phyloP scores from a whole-genome alignment of 2,888 invertebrate genomes.

The Itoplectis maculator region DNA sequence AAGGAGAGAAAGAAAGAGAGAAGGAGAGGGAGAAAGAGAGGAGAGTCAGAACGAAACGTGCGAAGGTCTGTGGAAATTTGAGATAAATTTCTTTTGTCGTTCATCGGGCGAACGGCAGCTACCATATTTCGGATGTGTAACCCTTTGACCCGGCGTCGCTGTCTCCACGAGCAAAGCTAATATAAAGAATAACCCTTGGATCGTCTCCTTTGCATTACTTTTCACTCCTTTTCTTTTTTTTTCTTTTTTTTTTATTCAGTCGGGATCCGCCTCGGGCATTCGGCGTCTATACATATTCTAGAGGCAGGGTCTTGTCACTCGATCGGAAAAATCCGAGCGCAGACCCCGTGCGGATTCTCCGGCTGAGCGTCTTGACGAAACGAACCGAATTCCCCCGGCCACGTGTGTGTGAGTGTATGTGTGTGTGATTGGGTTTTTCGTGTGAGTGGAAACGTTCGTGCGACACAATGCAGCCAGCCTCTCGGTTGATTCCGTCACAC shows the following conservation, averaged over 20 bases:
- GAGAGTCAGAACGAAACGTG: slow-evolving; percentile 13
- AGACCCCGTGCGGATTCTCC: slow-evolving; percentile 42
- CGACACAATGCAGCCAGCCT: slow-evolving; percentile 8
- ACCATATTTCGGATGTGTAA: slow-evolving; percentile 68
- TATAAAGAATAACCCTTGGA: slow-evolving; percentile 22
- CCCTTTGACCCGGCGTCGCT: slow-evolving; percentile 63
- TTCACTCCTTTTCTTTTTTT: no score
- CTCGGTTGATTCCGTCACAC: background rate
- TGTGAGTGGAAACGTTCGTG: slow-evolving; percentile 29
- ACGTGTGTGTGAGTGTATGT: slow-evolving; percentile 7
- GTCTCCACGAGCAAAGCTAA: slow-evolving; percentile 32
- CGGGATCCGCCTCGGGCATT: slow-evolving; percentile 51
- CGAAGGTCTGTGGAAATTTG: slow-evolving; percentile 69
- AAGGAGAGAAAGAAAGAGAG: background rate
- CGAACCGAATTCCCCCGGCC: slow-evolving; percentile 22
- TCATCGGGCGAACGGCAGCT: no score
- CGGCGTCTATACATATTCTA: slow-evolving; percentile 36
- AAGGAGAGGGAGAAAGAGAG: slow-evolving; percentile 19
- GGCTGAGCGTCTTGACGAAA: slow-evolving; percentile 19
- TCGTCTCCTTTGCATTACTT: background rate
- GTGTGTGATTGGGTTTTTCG: no score
- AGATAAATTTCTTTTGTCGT: slow-evolving; percentile 71
- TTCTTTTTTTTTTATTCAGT: slow-evolving; percentile 37
- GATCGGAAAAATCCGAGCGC: slow-evolving; percentile 47
- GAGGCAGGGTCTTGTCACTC: slow-evolving; percentile 52